Evolutionary conservation across 1,140 invertebrate genomes (phyloP), one percentile per base, ranked within the genome.

Genomic region (Acromyrmex charruanus): DNA sequence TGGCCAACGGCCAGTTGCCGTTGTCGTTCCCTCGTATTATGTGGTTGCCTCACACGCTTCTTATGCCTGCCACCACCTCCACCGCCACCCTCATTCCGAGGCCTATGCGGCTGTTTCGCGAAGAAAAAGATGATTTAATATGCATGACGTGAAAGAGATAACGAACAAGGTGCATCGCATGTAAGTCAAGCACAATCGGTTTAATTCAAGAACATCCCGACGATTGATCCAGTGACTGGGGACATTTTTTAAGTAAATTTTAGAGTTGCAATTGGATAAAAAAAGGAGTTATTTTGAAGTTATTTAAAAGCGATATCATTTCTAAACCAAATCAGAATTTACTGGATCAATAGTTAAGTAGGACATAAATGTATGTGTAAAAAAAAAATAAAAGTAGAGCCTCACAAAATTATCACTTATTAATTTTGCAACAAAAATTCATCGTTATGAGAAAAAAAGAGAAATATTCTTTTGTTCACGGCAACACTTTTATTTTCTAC

Each of bases 11-110:
- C 98, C 58, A 97, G 96, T 92, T 98, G 97, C 92, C 97, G 96
- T 93, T 98, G 98, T 86, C 97, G 96, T 93, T 99, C 98, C 87
- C 98, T 96, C 0, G 98, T 99, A 88, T 98, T 98, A 92, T 98
- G 97, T 39, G 98, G 98, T 87, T 98, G 97, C 51, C 98, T 96
- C 7, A 98, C 97, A 72, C 97, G 96, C 93, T 98, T 98, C 94
- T 98, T 98, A 92, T 98, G 97, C 69, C 98, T 96, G 84, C 96
- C 96, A 44, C 96, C 96, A 39, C 94, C 91, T 44, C 93, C 91
- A 7, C 94, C 90, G 25, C 96, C 95, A 51, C 96, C 96, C 90
- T 96, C 96, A 74, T 95, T 95, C 88, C 96, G 95, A 87, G 96
- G 96, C 92, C 96, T 95, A 91, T 97, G 96, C 51, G 96, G 97